Evolutionary conservation across 2,113 vertebrate species (phyloP).

Genomic region (Calidris pygmaea): DNA sequence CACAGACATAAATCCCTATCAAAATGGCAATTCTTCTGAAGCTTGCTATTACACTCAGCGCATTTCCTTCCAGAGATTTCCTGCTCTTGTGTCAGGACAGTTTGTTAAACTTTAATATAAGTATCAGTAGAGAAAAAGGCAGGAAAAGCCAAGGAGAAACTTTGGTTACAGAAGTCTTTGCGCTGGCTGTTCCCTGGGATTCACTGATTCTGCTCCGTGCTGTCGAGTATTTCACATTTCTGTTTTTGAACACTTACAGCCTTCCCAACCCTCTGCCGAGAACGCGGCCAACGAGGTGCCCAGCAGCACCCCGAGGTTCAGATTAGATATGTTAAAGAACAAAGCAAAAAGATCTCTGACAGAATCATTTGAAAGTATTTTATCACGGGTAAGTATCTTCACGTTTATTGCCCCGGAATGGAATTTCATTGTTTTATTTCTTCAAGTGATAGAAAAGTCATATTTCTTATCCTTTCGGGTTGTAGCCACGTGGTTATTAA

Average conservation of each 20-base stretch:
- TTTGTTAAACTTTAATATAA: background rate
- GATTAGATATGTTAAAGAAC: slow-evolving; percentile 88
- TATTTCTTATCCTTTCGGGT: background rate
- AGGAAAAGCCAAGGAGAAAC: background rate
- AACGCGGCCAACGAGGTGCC: slow-evolving; percentile 74
- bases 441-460: background rate
- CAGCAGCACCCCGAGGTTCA: slow-evolving; percentile 81
- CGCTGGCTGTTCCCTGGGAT: background rate
- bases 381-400: slow-evolving; percentile 69
- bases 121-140: background rate
- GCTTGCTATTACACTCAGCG: background rate
- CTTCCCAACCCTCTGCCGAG: slow-evolving; percentile 64
- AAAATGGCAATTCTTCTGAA: background rate
- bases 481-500: background rate
- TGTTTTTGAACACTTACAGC: slow-evolving; percentile 25
- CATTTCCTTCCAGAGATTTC: background rate
- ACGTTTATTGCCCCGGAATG: background rate
- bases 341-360: slow-evolving; percentile 92
- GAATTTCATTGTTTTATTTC: background rate
- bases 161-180: background rate
- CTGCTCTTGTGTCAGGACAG: background rate
- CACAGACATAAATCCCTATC: background rate
- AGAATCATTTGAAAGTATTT: slow-evolving; percentile 91
- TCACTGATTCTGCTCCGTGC: background rate
- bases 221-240: background rate